A percentile compares a stretch with the other conserved stretches of the same genome.
phyloP scores from a whole-genome alignment of 37 sponge, comb jelly and placozoan genomes.

The Aplysina aerophoba region DNA sequence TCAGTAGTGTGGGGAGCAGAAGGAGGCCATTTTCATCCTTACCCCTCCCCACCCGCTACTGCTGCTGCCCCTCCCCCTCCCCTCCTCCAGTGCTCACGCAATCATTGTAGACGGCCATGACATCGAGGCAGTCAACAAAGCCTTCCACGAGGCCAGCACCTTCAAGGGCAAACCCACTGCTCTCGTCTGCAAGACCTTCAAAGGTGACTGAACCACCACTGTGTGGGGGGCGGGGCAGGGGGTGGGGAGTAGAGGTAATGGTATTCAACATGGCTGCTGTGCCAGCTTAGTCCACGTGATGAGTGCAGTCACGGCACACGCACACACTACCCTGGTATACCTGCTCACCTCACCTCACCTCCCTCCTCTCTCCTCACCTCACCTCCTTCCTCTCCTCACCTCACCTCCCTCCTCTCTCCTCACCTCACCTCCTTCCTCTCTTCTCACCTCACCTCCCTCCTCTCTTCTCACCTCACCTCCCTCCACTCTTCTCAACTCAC shows the following conservation, averaged over 20 bases:
- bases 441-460: no score
- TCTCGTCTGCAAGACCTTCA: constrained; percentile 89
- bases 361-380: no score
- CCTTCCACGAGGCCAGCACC: constrained; percentile 74
- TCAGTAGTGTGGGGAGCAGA: no score
- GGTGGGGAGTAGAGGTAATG: background rate
- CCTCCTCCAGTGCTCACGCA: constrained; percentile 69
- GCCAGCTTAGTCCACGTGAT: no score
- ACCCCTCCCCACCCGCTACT: background rate
- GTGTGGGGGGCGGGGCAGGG: background rate
- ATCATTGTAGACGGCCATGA: constrained; percentile 95
- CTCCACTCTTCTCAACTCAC: background rate
- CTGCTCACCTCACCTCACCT: no score
- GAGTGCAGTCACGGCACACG: no score
- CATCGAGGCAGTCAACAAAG: constrained; percentile 71
- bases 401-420: no score
- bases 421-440: no score
- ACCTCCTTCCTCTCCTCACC: no score
- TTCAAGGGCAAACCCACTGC: constrained; percentile 89
- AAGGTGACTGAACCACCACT: constrained; percentile 63
- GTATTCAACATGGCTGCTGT: no score
- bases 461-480: background rate
- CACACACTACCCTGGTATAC: no score
- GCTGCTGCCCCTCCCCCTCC: background rate
- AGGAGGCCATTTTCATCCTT: constrained; percentile 1